A percentile compares a stretch with the other conserved stretches of the same genome.
phyloP scores from a whole-genome alignment of 2,113 vertebrate genomes.

The Spheniscus mendiculus region DNA sequence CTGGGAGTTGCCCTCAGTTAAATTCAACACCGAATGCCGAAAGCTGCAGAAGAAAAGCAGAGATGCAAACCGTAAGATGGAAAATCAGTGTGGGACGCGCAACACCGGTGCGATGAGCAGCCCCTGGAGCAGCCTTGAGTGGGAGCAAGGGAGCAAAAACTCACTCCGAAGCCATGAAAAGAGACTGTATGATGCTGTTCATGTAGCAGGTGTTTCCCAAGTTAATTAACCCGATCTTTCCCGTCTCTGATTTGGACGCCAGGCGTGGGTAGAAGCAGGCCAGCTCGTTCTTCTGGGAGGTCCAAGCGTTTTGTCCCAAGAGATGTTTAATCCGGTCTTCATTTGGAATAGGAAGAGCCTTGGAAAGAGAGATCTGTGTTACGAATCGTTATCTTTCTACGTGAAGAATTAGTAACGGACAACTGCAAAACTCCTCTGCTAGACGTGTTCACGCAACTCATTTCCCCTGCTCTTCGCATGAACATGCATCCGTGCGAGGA shows the following conservation, averaged over 20 bases:
- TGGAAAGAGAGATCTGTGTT: not conserved
- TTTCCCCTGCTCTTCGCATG: not conserved
- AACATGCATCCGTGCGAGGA: not conserved
- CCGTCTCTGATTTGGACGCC: constrained; percentile 81
- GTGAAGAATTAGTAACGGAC: not conserved
- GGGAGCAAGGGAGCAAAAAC: constrained; percentile 13
- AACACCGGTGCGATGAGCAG: accelerated
- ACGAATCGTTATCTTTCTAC: not conserved
- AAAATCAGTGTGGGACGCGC: accelerated
- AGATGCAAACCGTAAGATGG: not conserved
- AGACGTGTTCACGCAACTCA: not conserved
- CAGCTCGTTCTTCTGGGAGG: constrained; percentile 80
- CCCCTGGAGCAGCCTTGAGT: not conserved
- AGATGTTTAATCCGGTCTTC: constrained; percentile 84
- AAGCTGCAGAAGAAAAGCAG: constrained; percentile 71
- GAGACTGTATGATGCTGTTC: constrained; percentile 84
- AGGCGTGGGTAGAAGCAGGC: constrained; percentile 80
- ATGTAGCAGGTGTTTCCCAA: constrained; percentile 86
- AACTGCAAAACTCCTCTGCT: not conserved
- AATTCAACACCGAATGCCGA: constrained; percentile 78
- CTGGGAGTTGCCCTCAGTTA: constrained; percentile 80
- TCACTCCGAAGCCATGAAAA: constrained; percentile 87
- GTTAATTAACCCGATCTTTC: constrained; percentile 84
- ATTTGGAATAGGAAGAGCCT: constrained; percentile 80
- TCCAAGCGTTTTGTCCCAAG: constrained; percentile 83